Evolutionary conservation across 2,113 vertebrate genomes (phyloP), one percentile per base, ranked within the genome.

Genomic region (Sinosuthora webbiana): DNA sequence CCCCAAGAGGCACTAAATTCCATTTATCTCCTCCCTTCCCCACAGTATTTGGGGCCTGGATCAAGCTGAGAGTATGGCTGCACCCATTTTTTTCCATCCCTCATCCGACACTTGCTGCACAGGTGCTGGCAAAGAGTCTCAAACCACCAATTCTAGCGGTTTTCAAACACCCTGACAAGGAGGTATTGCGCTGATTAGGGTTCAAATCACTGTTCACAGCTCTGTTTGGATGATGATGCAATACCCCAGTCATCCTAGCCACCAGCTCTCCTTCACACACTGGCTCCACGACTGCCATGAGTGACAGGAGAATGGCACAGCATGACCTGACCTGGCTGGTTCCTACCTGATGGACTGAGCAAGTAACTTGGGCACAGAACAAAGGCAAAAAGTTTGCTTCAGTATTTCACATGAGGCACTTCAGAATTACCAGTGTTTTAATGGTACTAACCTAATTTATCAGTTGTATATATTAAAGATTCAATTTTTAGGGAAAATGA

Each of bases 101-200:
- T 75, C 19, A 5, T 33, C 73, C 59, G 63, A 13, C 65, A 24
- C 27, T 35, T 3, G 0, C 35, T 27, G 53, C 5, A 25, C 52
- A 30, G 62, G 49, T 4, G 56, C 68, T 50, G 39, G 60, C 67
- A 73, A 27, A 45, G 27, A 50, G 24, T 13, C 87, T 76, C 73
- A 63, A 52, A 30, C 35, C 2, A 5, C 15, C 37, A 52, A 24
- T 2, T 8, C 3, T 0, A 24, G 65, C 0, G 4, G 35, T 35
- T 67, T 62, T 74, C 73, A 35, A 22, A 33, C 10, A 25, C 19
- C 33, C 57, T 20, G 15, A 35, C 8, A 47, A 39, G 33, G 53
- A 44, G n/a, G 2, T 35, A 28, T 33, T 3, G 65, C 11, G n/a
- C 31, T 79, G 42, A 42, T 91, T 12, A 64, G 30, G 3, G 21